Conservation (phyloP, 1,140 invertebrate species). For the Drosophila arawakana region DNA sequence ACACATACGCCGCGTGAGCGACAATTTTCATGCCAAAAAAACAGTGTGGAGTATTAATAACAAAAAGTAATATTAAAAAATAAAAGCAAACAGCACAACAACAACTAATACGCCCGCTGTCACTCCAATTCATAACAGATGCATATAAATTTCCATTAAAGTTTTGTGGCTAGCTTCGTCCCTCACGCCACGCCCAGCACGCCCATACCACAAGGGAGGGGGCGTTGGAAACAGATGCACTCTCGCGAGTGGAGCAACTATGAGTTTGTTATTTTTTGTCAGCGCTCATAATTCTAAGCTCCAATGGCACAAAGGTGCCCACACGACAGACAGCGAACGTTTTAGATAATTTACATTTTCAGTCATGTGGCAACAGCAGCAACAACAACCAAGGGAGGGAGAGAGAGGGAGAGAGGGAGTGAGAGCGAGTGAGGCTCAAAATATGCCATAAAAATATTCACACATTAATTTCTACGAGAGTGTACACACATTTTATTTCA, state of each 20-base stretch:
- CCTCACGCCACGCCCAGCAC: neutral
- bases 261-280: constrained; percentile 12
- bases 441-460: constrained; percentile 55
- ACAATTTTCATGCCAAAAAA: constrained; percentile 24
- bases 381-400: constrained; percentile 9
- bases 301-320: constrained; percentile 24
- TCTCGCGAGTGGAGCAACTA: neutral
- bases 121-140: constrained; percentile 77
- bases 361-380: constrained; percentile 33
- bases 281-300: neutral
- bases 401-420: no score
- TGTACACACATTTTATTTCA: constrained; percentile 38
- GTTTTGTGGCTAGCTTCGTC: constrained; percentile 3
- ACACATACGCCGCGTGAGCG: constrained; percentile 67
- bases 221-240: constrained; percentile 3
- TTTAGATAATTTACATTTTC: constrained; percentile 68
- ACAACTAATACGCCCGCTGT: constrained; percentile 65
- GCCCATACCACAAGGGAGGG: neutral
- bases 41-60: constrained; percentile 14
- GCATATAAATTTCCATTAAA: constrained; percentile 82
- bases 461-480: constrained; percentile 60
- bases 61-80: constrained; percentile 26
- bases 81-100: constrained; percentile 18
- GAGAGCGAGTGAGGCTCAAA: constrained; percentile 20
- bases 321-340: constrained; percentile 32